Percentiles rank a stretch among this genome's conserved stretches.
Conservation (phyloP, 2,888 invertebrate genomes). For the Gibbula magus region DNA sequence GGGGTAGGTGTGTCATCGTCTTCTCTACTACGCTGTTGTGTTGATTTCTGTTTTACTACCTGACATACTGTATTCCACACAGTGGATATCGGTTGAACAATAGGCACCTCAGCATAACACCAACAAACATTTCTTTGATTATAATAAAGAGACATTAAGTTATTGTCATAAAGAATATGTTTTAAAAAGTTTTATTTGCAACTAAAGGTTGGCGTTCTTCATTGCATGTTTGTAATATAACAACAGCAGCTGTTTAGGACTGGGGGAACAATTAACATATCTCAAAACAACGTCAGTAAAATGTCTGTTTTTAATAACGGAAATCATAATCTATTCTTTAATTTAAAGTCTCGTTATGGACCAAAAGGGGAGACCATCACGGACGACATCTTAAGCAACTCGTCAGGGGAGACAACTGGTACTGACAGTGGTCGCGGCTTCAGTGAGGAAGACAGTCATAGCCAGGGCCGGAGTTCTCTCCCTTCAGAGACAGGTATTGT, state of each 20-base stretch:
- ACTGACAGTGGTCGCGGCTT: conserved; percentile 46
- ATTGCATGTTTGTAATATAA: no score
- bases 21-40: no score
- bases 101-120: neutral
- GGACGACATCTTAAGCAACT: conserved; percentile 43
- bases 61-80: neutral
- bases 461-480: conserved; percentile 27
- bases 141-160: no score
- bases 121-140: neutral
- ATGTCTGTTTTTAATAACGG: neutral
- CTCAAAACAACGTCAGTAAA: neutral
- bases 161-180: no score
- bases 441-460: conserved; percentile 47
- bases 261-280: no score
- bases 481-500: conserved; percentile 25
- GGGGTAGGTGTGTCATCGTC: neutral
- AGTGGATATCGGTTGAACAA: neutral
- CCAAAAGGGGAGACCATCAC: conserved; percentile 17
- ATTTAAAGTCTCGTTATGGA: neutral
- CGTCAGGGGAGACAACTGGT: conserved; percentile 43
- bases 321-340: neutral
- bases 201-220: no score
- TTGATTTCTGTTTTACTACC: neutral
- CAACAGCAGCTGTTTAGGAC: no score
- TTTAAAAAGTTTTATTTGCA: no score